These are phyloP conservation scores for Himalopsyche anomala DNA, from an alignment of 2,888 invertebrate species.

Conservation along the genomic window DNA sequence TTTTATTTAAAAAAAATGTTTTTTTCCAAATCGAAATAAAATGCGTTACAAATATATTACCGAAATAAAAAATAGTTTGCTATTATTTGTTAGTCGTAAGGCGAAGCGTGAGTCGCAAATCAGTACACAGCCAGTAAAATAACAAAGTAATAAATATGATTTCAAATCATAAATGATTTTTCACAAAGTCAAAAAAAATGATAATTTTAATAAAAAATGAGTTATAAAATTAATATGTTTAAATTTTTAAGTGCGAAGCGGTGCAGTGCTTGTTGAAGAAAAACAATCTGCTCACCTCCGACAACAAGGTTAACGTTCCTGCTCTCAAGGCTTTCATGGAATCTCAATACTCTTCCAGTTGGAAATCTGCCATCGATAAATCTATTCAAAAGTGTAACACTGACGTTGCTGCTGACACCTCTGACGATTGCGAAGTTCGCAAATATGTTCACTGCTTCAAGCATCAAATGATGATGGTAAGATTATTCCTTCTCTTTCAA, in stretches of 20 bases:
- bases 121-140: background rate
- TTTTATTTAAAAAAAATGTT: no score
- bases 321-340: conserved; percentile 58
- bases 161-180: background rate
- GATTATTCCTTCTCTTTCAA: background rate
- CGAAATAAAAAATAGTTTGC: no score
- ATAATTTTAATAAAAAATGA: background rate
- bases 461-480: conserved; percentile 34
- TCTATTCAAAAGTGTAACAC: conserved; percentile 49
- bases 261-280: conserved; percentile 55
- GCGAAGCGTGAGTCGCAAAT: background rate
- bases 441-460: conserved; percentile 43
- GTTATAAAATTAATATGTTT: conserved; percentile 5
- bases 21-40: no score
- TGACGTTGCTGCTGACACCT: conserved; percentile 24
- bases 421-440: conserved; percentile 43
- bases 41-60: no score
- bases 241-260: conserved; percentile 58
- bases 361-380: conserved; percentile 55
- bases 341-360: conserved; percentile 52
- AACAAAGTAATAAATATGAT: background rate
- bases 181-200: background rate
- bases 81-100: no score
- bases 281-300: conserved; percentile 53
- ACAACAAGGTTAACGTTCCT: conserved; percentile 53